Base-by-base conservation (phyloP, 2,113 vertebrate genomes). In the Strix aluco region DNA sequence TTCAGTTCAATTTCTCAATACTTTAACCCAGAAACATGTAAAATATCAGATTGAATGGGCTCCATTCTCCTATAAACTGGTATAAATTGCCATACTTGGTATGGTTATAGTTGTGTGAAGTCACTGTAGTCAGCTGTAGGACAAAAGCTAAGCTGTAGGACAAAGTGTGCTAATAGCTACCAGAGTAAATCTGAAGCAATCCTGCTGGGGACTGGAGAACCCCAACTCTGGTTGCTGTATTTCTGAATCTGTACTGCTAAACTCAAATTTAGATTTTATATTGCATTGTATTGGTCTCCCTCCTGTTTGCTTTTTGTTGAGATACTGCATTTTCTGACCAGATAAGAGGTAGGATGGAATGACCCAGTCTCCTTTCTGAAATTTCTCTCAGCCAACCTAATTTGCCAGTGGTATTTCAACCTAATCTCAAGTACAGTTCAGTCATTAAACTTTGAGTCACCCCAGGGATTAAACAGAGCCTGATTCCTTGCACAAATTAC, bases 391-490 rank as follows among this genome's bases (percentile, higher is more conserved):
- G n/a, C n/a, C 59, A 67, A 5, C 51, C 18, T 6, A 5, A 81
- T 93, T 57, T 89, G 7, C 46, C 59, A 21, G 17, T 6, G n/a
- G 66, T 86, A 62, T 51, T 96, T 26, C 55, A 86, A 63, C 36
- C 86, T 78, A 49, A 87, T 81, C 86, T 79, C 32, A 17, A 44
- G 38, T 36, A 22, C 55, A 57, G 52, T 71, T 70, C 23, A 21
- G 59, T 77, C 73, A n/a, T n/a, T 97, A 81, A 94, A 94, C 92
- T 93, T 61, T 57, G 77, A 82, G 58, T 92, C 91, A 92, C 86
- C 78, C 83, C 71, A 72, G 91, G 92, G 86, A 89, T 95, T 94
- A 91, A 81, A 7, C 36, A 77, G 44, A 79, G 71, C 61, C 38
- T 72, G 47, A 22, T 74, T 91, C 52, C 46, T 59, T 29, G 19